Evolutionary conservation across 2,797 vertebrate genomes (phyloP), one percentile per base, ranked within the genome.

Genomic region (Brachyalestes nurse): DNA sequence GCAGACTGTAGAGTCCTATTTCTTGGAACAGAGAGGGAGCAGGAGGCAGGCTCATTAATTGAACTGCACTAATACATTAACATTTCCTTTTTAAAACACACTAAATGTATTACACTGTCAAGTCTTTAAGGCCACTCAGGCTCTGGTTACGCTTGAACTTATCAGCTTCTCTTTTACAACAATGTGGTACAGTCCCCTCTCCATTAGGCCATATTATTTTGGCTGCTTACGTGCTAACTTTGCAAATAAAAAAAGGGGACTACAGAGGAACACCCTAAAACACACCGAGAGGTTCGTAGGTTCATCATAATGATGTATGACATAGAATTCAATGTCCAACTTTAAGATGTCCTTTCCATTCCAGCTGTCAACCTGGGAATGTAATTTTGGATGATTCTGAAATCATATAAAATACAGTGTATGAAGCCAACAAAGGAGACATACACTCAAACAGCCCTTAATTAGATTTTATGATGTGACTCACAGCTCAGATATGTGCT

Each of bases 401-500:
- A 19, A 70, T 67, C 61, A 67, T 66, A 72, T 40, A 47, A 38
- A 57, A 38, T 28, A 82, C 9, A 34, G 34, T 9, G 8, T 42
- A 65, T 64, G 55, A 80, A 65, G 38, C 71, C 69, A 81, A 67
- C 55, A 90, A 89, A 77, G 85, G 87, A 92, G 88, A 90, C 85
- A 88, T 92, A 85, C 85, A 85, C 82, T 90, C 87, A 91, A 89
- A 83, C 79, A 87, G 76, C 77, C 84, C 78, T 87, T 91, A 92
- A 93, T 89, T 89, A 89, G 83, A 82, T 89, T 90, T 89, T 88
- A 88, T 87, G 86, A 87, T 0, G 8, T 93, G 89, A 92, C 85
- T 93, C 92, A 92, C 67, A 87, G 87, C 72, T 89, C 49, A 91
- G 87, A 86, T 88, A 91, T 89, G 91, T 90, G 87, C 83, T 87